Evolutionary conservation across 2,797 vertebrate genomes (phyloP).

Genomic region (Falco concolor): DNA sequence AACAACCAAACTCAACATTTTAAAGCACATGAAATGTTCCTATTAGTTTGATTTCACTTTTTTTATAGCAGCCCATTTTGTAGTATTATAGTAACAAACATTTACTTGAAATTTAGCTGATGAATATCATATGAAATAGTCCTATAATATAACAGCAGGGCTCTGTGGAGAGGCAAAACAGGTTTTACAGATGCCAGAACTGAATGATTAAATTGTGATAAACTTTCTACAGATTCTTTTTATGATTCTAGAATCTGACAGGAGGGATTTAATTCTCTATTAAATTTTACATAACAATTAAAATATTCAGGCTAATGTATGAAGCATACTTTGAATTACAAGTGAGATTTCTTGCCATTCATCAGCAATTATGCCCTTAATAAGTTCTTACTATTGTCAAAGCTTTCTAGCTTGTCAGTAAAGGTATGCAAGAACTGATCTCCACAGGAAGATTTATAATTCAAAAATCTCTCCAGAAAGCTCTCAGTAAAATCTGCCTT

Average conservation of each 20-base stretch:
- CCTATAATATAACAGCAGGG: background rate
- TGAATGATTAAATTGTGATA: background rate
- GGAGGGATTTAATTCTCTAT: background rate
- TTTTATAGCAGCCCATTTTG: background rate
- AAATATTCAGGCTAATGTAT: background rate
- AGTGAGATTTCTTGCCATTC: background rate
- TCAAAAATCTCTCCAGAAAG: background rate
- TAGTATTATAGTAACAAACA: background rate
- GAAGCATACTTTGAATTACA: background rate
- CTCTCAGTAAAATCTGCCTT: background rate
- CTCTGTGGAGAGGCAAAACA: background rate
- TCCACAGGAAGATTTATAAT: background rate
- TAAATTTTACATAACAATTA: background rate
- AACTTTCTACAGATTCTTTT: background rate
- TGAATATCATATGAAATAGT: background rate
- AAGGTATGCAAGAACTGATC: background rate
- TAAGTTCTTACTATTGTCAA: constrained; percentile 4
- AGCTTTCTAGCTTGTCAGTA: background rate
- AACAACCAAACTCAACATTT: background rate
- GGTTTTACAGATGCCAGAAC: background rate
- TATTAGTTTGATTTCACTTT: background rate
- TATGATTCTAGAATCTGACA: background rate
- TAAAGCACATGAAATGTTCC: background rate
- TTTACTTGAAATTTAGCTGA: background rate
- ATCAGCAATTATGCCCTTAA: constrained; percentile 4